phyloP scores from a whole-genome alignment of 1,140 invertebrate genomes.

The Procambarus virginalis region DNA sequence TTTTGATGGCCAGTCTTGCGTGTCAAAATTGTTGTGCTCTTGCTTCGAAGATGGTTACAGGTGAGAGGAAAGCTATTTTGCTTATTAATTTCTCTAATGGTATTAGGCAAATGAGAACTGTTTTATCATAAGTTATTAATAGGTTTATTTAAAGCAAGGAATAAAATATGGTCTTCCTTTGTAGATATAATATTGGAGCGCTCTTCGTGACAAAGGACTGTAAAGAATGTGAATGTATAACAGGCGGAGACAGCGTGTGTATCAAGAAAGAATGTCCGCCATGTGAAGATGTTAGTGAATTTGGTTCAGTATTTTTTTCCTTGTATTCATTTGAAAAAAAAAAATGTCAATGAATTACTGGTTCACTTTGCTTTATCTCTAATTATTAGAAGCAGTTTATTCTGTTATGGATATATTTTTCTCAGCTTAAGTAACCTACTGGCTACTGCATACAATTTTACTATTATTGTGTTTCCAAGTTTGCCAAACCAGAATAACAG shows the following conservation, averaged over 20 bases:
- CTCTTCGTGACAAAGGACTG: conserved; percentile 83
- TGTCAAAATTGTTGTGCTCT: conserved; percentile 81
- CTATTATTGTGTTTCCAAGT: no score
- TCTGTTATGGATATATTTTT: no score
- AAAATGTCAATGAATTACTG: no score
- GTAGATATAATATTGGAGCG: conserved; percentile 82
- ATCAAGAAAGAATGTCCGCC: conserved; percentile 80
- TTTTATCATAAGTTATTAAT: neutral
- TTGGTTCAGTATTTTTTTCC: no score
- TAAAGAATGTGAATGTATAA: conserved; percentile 83
- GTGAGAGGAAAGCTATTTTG: conserved; percentile 74
- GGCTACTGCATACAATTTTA: no score
- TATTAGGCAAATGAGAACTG: neutral
- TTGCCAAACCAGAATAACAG: no score
- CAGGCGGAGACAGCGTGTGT: conserved; percentile 82
- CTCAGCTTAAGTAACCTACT: no score
- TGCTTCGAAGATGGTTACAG: conserved; percentile 82
- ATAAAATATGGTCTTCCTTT: neutral
- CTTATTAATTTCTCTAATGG: neutral
- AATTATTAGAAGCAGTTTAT: no score
- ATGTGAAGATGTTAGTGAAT: conserved; percentile 75
- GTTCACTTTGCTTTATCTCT: no score
- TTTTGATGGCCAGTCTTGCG: conserved; percentile 85
- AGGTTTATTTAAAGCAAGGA: neutral
- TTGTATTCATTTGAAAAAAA: no score